Conservation (phyloP, 1,140 invertebrate genomes). For the Sitobion miscanthi region DNA sequence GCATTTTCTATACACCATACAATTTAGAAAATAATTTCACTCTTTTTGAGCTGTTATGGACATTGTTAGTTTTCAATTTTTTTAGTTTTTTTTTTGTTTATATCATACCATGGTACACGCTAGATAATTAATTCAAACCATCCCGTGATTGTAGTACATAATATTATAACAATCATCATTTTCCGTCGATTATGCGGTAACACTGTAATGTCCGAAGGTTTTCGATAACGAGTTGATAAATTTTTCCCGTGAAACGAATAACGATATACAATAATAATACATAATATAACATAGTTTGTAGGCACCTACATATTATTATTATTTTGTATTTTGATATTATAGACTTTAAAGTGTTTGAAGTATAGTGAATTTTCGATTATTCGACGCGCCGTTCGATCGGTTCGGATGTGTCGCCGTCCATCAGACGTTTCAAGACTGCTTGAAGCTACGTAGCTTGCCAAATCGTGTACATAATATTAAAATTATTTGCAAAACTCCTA, state of each 20-base stretch:
- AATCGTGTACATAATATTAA: conserved; percentile 38
- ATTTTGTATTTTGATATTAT: neutral
- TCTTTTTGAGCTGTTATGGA: too few relatives aligned
- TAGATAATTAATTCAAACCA: too few relatives aligned
- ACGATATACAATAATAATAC: neutral
- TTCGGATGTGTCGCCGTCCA: conserved; percentile 25
- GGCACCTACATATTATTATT: neutral
- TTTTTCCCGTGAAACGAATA: neutral
- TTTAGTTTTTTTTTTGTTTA: too few relatives aligned
- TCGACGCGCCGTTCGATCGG: conserved; percentile 32
- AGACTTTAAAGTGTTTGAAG: neutral
- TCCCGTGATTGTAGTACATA: too few relatives aligned
- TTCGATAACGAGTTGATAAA: conserved; percentile 49
- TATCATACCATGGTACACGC: too few relatives aligned
- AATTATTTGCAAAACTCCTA: neutral
- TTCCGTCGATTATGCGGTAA: neutral
- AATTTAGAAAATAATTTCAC: too few relatives aligned
- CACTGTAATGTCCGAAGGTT: conserved; percentile 34
- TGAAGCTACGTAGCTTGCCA: neutral
- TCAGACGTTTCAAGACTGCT: neutral
- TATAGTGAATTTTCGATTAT: neutral
- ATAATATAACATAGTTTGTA: neutral
- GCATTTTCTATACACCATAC: too few relatives aligned
- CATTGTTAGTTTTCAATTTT: too few relatives aligned
- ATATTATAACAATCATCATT: neutral